Conservation (phyloP, 2,113 vertebrate species). For the Conger conger region DNA sequence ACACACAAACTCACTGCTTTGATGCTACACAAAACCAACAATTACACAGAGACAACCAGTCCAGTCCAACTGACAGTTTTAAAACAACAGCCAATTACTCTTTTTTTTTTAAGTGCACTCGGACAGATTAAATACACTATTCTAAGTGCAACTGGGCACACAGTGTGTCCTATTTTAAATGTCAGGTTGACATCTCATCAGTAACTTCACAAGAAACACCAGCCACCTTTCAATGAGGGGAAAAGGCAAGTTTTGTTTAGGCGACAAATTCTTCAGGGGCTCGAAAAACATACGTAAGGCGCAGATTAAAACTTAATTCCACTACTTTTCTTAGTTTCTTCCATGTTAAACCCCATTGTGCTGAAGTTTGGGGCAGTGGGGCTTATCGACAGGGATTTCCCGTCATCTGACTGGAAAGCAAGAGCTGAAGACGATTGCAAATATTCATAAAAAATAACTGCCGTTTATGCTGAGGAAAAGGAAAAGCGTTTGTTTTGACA, state of each 20-base stretch:
- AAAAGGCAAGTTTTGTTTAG: slow-evolving; percentile 38
- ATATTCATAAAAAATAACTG: not conserved
- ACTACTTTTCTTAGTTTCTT: slow-evolving; percentile 41
- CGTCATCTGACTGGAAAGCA: not conserved
- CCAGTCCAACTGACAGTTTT: slow-evolving; percentile 10
- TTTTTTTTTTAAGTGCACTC: not conserved
- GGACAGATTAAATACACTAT: not conserved
- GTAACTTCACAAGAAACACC: not conserved
- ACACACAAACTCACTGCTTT: not conserved
- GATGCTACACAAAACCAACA: slow-evolving; percentile 20
- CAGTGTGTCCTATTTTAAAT: not conserved
- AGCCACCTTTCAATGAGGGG: not conserved
- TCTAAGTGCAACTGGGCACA: not conserved
- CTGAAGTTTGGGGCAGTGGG: slow-evolving; percentile 24
- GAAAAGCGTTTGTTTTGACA: no score
- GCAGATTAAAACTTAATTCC: slow-evolving; percentile 60
- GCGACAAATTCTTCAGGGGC: slow-evolving; percentile 46
- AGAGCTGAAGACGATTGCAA: not conserved
- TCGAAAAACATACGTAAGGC: slow-evolving; percentile 51
- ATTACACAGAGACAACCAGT: slow-evolving; percentile 13
- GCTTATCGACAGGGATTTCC: slow-evolving; percentile 5
- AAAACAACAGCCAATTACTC: slow-evolving; percentile 8
- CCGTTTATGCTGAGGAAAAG: no score
- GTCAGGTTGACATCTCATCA: not conserved
- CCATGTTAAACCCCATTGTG: slow-evolving; percentile 34